Conservation (phyloP, 2,113 vertebrate genomes). For the Neomonachus schauinslandi region DNA sequence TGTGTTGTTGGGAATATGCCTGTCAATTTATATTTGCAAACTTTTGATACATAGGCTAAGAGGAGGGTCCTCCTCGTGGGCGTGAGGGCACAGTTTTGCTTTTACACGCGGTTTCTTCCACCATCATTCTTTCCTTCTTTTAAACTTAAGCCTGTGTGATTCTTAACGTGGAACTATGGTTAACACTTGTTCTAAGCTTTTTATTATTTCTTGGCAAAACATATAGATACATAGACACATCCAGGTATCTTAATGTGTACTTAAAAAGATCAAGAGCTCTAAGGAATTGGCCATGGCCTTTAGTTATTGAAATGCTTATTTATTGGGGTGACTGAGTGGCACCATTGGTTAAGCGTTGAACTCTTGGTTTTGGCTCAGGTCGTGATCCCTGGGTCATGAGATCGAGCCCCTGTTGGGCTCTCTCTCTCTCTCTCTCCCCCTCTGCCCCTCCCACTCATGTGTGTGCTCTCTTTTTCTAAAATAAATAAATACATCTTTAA, state of each 20-base stretch:
- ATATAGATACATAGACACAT: neutral
- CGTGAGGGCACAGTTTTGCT: neutral
- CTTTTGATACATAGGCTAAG: neutral
- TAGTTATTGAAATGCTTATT: neutral
- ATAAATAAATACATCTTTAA: neutral
- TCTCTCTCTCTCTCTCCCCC: neutral
- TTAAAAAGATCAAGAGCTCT: neutral
- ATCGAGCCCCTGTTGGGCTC: too few species aligned
- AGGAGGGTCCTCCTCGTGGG: neutral
- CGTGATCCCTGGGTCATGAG: too few species aligned
- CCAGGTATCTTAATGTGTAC: neutral
- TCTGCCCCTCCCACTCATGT: neutral
- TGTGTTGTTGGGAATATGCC: neutral
- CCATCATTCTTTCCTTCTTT: neutral
- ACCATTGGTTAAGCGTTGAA: too few species aligned
- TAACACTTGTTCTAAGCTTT: neutral
- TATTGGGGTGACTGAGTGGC: neutral
- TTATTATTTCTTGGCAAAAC: neutral
- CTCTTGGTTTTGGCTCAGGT: too few species aligned
- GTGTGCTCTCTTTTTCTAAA: neutral
- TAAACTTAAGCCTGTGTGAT: neutral
- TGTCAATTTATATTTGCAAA: slow-evolving; percentile 13
- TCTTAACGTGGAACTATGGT: neutral
- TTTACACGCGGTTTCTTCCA: neutral
- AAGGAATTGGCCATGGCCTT: neutral